These are phyloP conservation scores for Automeris io DNA, from an alignment of 2,888 invertebrate species.

Conservation along the genomic window DNA sequence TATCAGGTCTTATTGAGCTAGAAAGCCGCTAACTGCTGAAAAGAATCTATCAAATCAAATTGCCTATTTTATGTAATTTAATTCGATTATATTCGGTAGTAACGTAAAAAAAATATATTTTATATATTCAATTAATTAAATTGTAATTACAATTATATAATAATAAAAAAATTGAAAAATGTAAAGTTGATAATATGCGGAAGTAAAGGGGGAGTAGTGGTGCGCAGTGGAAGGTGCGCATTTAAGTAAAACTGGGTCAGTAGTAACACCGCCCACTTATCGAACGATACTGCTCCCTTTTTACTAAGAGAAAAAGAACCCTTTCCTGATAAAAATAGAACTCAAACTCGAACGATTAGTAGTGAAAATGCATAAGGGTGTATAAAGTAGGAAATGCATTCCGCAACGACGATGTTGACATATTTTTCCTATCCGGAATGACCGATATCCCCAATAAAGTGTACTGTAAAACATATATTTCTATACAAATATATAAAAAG, in stretches of 20 bases:
- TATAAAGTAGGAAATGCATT: slow-evolving; percentile 56
- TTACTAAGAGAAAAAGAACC: slow-evolving; percentile 50
- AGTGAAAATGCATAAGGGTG: slow-evolving; percentile 35
- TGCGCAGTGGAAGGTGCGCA: slow-evolving; percentile 74
- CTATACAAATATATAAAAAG: too few relatives aligned
- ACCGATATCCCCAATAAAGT: not conserved
- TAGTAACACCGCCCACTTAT: slow-evolving; percentile 75
- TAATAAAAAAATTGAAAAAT: too few relatives aligned
- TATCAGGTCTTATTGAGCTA: too few relatives aligned
- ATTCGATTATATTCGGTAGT: too few relatives aligned
- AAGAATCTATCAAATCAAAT: too few relatives aligned
- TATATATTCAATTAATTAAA: too few relatives aligned
- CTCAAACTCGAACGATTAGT: slow-evolving; percentile 31
- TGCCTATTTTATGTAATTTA: too few relatives aligned
- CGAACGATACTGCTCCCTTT: slow-evolving; percentile 48
- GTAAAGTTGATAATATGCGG: slow-evolving; percentile 55
- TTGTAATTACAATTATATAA: too few relatives aligned
- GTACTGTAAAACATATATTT: not conserved
- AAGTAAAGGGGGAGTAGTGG: slow-evolving; percentile 57
- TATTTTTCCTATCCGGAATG: slow-evolving; percentile 34
- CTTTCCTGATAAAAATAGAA: slow-evolving; percentile 41
- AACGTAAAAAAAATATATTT: too few relatives aligned
- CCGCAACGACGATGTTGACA: slow-evolving; percentile 38
- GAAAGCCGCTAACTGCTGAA: too few relatives aligned
- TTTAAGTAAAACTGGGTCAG: slow-evolving; percentile 73